These are phyloP conservation scores for Bombylius discolor DNA, from an alignment of 2,888 invertebrate genomes.

Conservation along the genomic window DNA sequence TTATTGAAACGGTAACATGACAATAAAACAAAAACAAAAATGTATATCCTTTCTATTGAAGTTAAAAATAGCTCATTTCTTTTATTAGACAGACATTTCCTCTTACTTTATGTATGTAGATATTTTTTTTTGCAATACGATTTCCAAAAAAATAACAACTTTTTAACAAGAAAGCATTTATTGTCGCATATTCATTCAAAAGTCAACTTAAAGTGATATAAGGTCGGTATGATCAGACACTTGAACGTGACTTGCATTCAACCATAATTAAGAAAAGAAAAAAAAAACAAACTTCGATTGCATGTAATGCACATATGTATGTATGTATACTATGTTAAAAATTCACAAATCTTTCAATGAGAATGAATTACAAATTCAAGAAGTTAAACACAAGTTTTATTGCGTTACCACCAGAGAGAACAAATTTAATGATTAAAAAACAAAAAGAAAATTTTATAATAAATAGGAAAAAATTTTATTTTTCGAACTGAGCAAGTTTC, in stretches of 20 bases:
- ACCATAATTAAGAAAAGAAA: not conserved
- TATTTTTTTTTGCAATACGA: not conserved
- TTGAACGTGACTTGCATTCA: not conserved
- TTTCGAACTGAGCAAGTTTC: too few species aligned
- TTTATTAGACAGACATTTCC: not conserved
- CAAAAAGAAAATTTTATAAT: too few species aligned
- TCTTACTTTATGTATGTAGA: not conserved
- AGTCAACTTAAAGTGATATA: not conserved
- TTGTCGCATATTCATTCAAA: not conserved
- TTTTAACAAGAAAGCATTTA: not conserved
- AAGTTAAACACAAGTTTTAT: too few species aligned
- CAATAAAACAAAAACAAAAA: too few species aligned
- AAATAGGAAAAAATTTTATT: too few species aligned
- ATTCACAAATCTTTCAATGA: too few species aligned
- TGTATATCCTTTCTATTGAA: not conserved
- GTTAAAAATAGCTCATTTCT: not conserved
- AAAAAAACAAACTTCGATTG: not conserved
- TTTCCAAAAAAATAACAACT: too few species aligned
- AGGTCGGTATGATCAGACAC: not conserved
- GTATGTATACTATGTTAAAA: too few species aligned
- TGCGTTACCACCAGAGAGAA: too few species aligned
- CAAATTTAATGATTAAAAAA: too few species aligned
- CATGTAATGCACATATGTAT: not conserved
- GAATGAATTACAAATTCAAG: too few species aligned
- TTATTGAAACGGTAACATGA: too few species aligned